Percentiles rank a stretch among this genome's conserved stretches.
Evolutionary conservation across 2,113 vertebrate genomes (phyloP).

Genomic region (Hassar affinis): DNA sequence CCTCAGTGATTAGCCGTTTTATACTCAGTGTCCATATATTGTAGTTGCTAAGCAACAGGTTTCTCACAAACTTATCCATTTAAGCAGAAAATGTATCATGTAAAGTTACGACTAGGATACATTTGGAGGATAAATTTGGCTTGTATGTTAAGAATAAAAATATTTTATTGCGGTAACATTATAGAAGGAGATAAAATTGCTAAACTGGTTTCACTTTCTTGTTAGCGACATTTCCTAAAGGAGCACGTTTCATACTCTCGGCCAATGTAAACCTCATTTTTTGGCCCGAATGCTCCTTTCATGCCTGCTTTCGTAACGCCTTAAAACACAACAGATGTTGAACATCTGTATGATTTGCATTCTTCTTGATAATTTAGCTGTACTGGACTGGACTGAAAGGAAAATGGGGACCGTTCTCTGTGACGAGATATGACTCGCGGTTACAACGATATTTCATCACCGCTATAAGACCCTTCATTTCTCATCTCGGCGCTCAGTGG

Average conservation of each 20-base stretch:
- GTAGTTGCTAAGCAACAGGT: not conserved
- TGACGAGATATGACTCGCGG: not conserved
- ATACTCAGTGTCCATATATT: not conserved
- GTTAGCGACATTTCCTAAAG: not conserved
- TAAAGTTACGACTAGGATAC: not conserved
- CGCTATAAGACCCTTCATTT: not conserved
- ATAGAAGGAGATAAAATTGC: not conserved
- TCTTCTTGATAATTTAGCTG: not conserved
- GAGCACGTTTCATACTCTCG: not conserved
- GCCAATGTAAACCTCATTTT: not conserved
- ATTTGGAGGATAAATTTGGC: not conserved
- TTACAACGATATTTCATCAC: constrained; percentile 18
- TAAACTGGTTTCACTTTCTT: not conserved
- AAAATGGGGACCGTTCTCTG: not conserved
- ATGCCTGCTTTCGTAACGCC: not conserved
- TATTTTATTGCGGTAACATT: too few species aligned
- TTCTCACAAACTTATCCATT: not conserved
- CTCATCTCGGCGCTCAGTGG: not conserved
- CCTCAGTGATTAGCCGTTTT: too few species aligned
- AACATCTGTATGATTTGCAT: not conserved
- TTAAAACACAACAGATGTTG: constrained; percentile 1
- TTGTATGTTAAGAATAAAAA: not conserved
- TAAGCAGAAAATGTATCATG: not conserved
- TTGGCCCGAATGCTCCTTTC: not conserved
- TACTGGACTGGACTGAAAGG: not conserved